Conservation (phyloP, 1,140 invertebrate genomes). For the Thalassaphorura encarpata region DNA sequence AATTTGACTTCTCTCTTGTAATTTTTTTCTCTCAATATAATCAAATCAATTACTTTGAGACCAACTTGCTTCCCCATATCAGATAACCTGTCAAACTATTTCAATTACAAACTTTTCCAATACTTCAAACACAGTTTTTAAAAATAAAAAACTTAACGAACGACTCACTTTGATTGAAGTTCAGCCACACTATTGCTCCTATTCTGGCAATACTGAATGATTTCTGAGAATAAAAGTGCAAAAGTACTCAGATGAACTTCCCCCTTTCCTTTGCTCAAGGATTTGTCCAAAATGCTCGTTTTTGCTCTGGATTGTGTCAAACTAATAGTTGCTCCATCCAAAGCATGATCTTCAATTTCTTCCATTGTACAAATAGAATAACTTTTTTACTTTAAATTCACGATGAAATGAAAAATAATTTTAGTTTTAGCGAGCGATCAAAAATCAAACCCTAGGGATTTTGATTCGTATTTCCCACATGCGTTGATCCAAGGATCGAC, state of each 20-base stretch:
- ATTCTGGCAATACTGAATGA: slow-evolving; percentile 97
- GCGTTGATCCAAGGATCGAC: too few species aligned
- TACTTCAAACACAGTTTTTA: too few species aligned
- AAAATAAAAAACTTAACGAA: too few species aligned
- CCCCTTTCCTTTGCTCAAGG: slow-evolving; percentile 79
- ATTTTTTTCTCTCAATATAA: slow-evolving; percentile 84
- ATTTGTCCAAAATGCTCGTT: slow-evolving; percentile 80
- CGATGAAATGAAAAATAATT: too few species aligned
- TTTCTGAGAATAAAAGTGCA: slow-evolving; percentile 92
- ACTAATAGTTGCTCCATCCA: slow-evolving; percentile 18
- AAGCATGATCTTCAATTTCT: slow-evolving; percentile 27
- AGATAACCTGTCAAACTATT: slow-evolving; percentile 60
- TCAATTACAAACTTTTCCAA: too few species aligned
- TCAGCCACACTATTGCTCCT: slow-evolving; percentile 89
- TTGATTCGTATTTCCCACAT: too few species aligned
- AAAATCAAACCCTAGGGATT: too few species aligned
- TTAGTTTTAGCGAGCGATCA: too few species aligned
- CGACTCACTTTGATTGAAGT: slow-evolving; percentile 80
- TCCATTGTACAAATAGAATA: too few species aligned
- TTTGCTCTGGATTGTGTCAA: slow-evolving; percentile 40
- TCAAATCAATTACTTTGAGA: slow-evolving; percentile 79
- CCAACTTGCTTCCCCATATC: slow-evolving; percentile 93
- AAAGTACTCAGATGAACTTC: slow-evolving; percentile 88
- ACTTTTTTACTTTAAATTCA: too few species aligned
- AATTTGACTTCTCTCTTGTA: slow-evolving; percentile 93